Percentiles rank a stretch among this genome's conserved stretches.
Evolutionary conservation across 2,797 vertebrate species (phyloP).

Genomic region (Pseudopleuronectes americanus): DNA sequence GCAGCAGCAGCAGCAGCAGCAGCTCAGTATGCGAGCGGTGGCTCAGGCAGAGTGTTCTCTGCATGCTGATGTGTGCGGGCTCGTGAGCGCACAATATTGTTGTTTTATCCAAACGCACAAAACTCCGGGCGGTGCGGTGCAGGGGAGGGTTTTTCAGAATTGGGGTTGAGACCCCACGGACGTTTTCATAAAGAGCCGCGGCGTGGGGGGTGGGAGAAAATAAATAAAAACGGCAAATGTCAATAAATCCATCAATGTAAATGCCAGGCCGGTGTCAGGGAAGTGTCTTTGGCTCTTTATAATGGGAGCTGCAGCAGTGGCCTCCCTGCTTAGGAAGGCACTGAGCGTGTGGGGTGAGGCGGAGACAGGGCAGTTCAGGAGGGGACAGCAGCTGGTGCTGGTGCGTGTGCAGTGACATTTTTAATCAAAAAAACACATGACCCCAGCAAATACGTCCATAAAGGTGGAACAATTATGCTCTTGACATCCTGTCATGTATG

Average conservation of each 20-base stretch:
- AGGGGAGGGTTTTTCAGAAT: conserved; percentile 24
- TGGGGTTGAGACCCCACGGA: conserved; percentile 36
- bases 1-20: background rate
- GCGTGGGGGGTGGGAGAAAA: background rate
- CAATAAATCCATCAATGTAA: conserved; percentile 81
- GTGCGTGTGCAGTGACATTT: background rate
- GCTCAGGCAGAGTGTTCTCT: conserved; percentile 6
- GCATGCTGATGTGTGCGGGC: conserved; percentile 49
- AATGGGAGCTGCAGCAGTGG: conserved; percentile 37
- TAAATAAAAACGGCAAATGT: conserved; percentile 60
- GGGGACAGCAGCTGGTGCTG: background rate
- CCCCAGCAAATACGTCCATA: background rate
- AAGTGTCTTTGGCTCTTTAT: conserved; percentile 79
- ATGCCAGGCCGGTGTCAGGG: conserved; percentile 74
- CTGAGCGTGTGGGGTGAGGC: conserved; percentile 19
- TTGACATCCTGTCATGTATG: too few relatives aligned
- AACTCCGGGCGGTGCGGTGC: conserved; percentile 18
- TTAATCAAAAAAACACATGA: background rate
- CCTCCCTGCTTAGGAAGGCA: conserved; percentile 30
- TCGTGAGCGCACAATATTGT: background rate
- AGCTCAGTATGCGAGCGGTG: conserved; percentile 21
- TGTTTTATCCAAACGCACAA: conserved; percentile 32
- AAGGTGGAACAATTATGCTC: too few relatives aligned
- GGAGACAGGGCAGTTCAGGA: conserved; percentile 6
- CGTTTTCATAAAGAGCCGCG: conserved; percentile 37